These are phyloP conservation scores for Teinopalpus imperialis DNA, from an alignment of 2,888 invertebrate genomes.

Conservation along the genomic window DNA sequence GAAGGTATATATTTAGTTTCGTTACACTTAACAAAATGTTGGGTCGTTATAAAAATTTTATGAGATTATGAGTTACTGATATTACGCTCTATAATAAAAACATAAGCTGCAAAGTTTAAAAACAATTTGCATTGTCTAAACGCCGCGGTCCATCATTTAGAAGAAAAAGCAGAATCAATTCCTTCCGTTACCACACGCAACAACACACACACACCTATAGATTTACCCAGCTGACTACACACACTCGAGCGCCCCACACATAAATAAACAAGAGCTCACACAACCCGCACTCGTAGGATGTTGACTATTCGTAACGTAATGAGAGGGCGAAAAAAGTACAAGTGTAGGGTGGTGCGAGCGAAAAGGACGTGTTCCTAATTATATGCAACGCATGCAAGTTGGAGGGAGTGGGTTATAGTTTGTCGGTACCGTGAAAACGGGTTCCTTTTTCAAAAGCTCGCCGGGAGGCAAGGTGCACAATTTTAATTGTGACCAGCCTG, in stretches of 20 bases:
- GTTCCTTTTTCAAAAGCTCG: constrained; percentile 71
- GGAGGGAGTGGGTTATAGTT: constrained; percentile 48
- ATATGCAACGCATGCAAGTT: constrained; percentile 35
- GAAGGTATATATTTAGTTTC: too few relatives aligned
- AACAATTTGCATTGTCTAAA: constrained; percentile 15
- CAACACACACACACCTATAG: constrained; percentile 38
- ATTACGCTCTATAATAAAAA: too few relatives aligned
- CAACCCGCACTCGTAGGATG: constrained; percentile 55
- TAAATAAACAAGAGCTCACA: constrained; percentile 51
- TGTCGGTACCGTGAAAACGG: constrained; percentile 42
- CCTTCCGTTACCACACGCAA: constrained; percentile 23
- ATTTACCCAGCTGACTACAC: constrained; percentile 69
- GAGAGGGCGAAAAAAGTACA: constrained; percentile 73
- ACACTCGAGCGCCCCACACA: constrained; percentile 48
- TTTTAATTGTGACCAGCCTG: constrained; percentile 73
- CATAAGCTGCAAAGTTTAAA: too few relatives aligned
- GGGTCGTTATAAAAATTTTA: too few relatives aligned
- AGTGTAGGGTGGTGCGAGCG: constrained; percentile 53
- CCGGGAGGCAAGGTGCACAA: constrained; percentile 77
- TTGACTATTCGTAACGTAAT: constrained; percentile 64
- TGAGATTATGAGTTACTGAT: too few relatives aligned
- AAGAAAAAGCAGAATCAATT: constrained; percentile 19
- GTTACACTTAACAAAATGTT: too few relatives aligned
- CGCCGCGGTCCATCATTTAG: neutral
- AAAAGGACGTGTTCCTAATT: constrained; percentile 38